These are phyloP conservation scores for Abrostola tripartita DNA, from an alignment of 2,888 invertebrate species.

Conservation along the genomic window DNA sequence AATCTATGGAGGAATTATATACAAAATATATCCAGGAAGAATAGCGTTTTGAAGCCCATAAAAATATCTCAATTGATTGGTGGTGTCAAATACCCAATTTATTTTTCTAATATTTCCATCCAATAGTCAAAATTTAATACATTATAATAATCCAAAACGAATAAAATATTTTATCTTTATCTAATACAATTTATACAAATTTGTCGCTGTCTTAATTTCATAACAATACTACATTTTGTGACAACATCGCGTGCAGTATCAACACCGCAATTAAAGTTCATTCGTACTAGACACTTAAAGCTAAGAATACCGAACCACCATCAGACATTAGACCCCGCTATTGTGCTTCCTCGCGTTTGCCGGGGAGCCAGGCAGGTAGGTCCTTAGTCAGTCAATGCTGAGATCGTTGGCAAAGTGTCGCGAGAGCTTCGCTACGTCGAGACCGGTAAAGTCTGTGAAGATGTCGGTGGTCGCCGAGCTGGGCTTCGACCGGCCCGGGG, in stretches of 20 bases:
- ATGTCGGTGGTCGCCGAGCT: constrained; percentile 76
- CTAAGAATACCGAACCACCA: constrained; percentile 33
- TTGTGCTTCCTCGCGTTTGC: constrained; percentile 64
- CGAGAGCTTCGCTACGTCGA: constrained; percentile 83
- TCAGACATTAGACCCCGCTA: background rate
- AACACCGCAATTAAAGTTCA: constrained; percentile 2
- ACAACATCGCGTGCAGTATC: constrained; percentile 14
- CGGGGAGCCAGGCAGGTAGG: constrained; percentile 82
- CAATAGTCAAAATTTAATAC: too few species aligned
- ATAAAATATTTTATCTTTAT: too few species aligned
- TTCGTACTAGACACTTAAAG: constrained; percentile 37
- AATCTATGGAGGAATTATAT: too few species aligned
- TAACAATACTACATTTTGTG: constrained; percentile 33
- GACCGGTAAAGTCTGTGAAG: constrained; percentile 83
- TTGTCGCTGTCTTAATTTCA: too few species aligned
- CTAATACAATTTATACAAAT: too few species aligned
- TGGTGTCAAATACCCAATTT: too few species aligned
- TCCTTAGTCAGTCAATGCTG: constrained; percentile 86
- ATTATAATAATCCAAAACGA: too few species aligned
- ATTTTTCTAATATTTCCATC: too few species aligned
- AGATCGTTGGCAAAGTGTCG: constrained; percentile 85
- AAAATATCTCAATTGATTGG: too few species aligned
- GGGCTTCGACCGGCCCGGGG: constrained; percentile 65
- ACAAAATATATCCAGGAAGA: too few species aligned
- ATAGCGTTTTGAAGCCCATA: too few species aligned